Base-by-base conservation (phyloP, 2,113 vertebrate species). In the Lophura nycthemera region DNA sequence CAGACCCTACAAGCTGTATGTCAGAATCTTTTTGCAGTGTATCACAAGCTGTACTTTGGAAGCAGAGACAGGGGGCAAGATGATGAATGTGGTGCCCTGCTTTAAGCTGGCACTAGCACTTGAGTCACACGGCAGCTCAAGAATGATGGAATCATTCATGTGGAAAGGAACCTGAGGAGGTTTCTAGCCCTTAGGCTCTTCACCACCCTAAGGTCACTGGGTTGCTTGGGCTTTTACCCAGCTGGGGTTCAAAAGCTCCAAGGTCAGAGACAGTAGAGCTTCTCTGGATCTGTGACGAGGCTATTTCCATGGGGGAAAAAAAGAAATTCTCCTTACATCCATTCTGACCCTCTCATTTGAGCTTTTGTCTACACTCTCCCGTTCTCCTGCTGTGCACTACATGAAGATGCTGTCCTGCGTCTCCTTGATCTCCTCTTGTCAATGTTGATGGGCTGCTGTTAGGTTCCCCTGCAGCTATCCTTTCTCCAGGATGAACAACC, bases 351-450 rank as follows among this genome's bases (percentile, higher is more conserved):
- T 61, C 16, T 63, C 20, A 10, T 67, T 78, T 75, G 77, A 92
- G 22, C 60, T 69, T 57, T 32, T 30, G 27, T 30, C 15, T 5
- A 2, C 21, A 3, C 1, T 65, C 42, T 89, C 22, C 75, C 57
- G 5, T 6, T 12, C 10, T 43, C 3, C 21, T 10, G 34, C 19
- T 12, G n/a, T 0, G 0, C 10, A 42, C 24, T 13, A 5, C 30
- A 67, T 30, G 60, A 32, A 61, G 48, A 92, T 16, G 10, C 17
- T 67, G n/a, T 6, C 12, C 24, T 60, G 59, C 34, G 21, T 54
- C 32, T 86, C 47, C 40, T 69, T 22, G 32, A 0, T 48, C 32
- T 57, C 10, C 24, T 43, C 13, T 18, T 0, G 0, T 50, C 18
- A 40, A 30, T 18, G 42, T 10, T 3, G 13, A 0, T 6, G 13